Evolutionary conservation across 2,888 invertebrate genomes (phyloP), one percentile per base, ranked within the genome.

Genomic region (Lysandra coridon): DNA sequence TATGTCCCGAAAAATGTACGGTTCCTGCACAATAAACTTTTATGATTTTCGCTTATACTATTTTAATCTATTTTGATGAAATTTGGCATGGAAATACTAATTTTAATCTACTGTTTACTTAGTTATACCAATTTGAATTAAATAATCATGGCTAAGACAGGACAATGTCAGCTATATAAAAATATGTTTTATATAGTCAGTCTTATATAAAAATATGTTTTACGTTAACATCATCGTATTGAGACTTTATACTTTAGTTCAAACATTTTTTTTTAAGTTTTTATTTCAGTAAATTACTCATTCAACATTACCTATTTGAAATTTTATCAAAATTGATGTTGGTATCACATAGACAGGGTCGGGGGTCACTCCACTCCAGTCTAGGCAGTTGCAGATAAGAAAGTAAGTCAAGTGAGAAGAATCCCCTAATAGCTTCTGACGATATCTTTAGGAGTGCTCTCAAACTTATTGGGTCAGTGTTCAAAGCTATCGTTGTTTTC

Each of bases 381-480:
- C 84, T 79, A 17, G 86, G 83, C 12, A 85, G 81, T 40, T 85
- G 86, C 5, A 88, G 80, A 80, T 88, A 89, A 7, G 87, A 85
- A 75, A 84, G 82, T 80, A 87, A 90, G 80, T 89, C 87, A 69
- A 86, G 90, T 0, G 91, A 90, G 14, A 93, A 79, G 1, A 92
- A 81, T 80, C 87, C 87, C 81, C 85, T 89, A 4, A 92, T 80
- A 1, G 90, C 84, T 17, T 91, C 92, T 1, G 88, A 85, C 1
- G 92, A 92, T 73, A 92, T 84, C 33, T 85, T 87, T 74, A 93
- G 64, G 64, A 93, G 82, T 1, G 89, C 87, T 0, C 89, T 78
- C 14, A 92, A 82, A 12, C 92, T 89, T 0, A 93, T 79, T 7
- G 93, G 93, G 78, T 93, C 94, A 4, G 93, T 93, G 79, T 93